phyloP scores from a whole-genome alignment of 1,140 invertebrate species.

The Ditylenchus dipsaci region DNA sequence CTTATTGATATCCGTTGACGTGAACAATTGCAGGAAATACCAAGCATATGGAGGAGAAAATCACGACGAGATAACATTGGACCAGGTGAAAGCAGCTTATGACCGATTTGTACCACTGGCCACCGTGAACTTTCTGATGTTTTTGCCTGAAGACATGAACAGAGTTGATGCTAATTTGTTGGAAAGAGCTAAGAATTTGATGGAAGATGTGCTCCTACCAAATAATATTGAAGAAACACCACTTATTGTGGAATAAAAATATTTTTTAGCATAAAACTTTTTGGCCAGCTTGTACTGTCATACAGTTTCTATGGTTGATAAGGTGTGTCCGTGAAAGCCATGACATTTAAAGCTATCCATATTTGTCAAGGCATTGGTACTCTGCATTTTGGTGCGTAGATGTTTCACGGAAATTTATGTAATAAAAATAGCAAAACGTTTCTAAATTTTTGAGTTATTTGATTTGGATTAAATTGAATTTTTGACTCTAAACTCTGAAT shows the following conservation, averaged over 20 bases:
- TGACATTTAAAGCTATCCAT: too few relatives aligned
- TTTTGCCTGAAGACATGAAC: slow-evolving; percentile 38
- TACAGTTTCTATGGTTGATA: too few relatives aligned
- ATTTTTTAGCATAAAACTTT: not conserved
- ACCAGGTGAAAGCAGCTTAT: slow-evolving; percentile 17
- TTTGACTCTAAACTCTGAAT: too few relatives aligned
- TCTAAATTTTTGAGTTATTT: too few relatives aligned
- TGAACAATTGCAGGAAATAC: slow-evolving; percentile 8
- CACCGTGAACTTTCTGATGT: slow-evolving; percentile 36
- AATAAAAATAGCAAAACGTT: too few relatives aligned
- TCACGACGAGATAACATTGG: slow-evolving; percentile 17
- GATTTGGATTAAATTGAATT: too few relatives aligned
- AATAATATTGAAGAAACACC: not conserved
- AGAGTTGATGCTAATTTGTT: slow-evolving; percentile 17
- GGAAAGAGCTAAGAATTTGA: slow-evolving; percentile 32
- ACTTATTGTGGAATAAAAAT: too few relatives aligned
- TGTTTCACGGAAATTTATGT: too few relatives aligned
- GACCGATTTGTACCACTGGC: slow-evolving; percentile 31
- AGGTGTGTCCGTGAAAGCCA: too few relatives aligned
- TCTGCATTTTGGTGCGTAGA: too few relatives aligned
- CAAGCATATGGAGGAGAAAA: slow-evolving; percentile 12
- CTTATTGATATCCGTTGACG: not conserved
- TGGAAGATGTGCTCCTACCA: slow-evolving; percentile 15
- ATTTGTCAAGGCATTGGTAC: too few relatives aligned
- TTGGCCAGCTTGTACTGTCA: not conserved